These are phyloP conservation scores for western clawed frog (Xenopus tropicalis) DNA, from an alignment of 2,113 vertebrate genomes.

Conservation along the genomic window UCB_Xtro_10.0 CM004448.2:78440501-78441000, in stretches of 20 bases:
- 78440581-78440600: too few relatives aligned
- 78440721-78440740: slow-evolving; percentile 60
- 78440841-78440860: slow-evolving; percentile 62
- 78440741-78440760: slow-evolving; percentile 54
- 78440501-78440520: too few relatives aligned
- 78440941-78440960: slow-evolving; percentile 20
- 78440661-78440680: slow-evolving; percentile 78
- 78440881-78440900: slow-evolving; percentile 42
- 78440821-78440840: slow-evolving; percentile 67
- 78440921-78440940: slow-evolving; percentile 48
- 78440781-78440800: slow-evolving; percentile 86
- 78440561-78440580: too few relatives aligned
- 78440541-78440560: too few relatives aligned
- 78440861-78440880: slow-evolving; percentile 58
- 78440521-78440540: too few relatives aligned
- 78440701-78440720: slow-evolving; percentile 79
- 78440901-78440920: slow-evolving; percentile 28
- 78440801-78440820: slow-evolving; percentile 50
- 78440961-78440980: slow-evolving; percentile 48
- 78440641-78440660: slow-evolving; percentile 65
- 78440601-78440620: too few relatives aligned
- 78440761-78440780: slow-evolving; percentile 86
- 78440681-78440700: slow-evolving; percentile 77
- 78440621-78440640: not conserved
- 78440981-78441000: slow-evolving; percentile 60